phyloP scores from a whole-genome alignment of 2,797 vertebrate genomes.

The Pantherophis alleghaniensis region DNA sequence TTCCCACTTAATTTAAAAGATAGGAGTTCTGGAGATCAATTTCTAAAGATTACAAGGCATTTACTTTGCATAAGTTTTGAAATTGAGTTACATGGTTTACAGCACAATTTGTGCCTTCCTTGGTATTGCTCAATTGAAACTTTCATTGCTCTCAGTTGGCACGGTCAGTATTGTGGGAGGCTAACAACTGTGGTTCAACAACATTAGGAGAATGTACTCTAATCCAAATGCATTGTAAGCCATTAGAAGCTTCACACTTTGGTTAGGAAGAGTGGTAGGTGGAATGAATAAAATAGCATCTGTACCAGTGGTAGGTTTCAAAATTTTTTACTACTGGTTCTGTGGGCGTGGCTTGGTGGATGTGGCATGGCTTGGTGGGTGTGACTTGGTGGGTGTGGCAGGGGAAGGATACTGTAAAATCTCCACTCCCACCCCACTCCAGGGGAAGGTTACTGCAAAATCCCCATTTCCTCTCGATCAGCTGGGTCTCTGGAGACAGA shows the following conservation, averaged over 20 bases:
- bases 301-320: not conserved
- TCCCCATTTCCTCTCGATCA: too few relatives aligned
- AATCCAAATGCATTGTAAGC: not conserved
- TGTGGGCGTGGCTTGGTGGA: too few relatives aligned
- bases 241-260: not conserved
- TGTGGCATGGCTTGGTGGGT: too few relatives aligned
- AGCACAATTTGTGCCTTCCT: not conserved
- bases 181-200: not conserved
- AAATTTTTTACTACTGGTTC: too few relatives aligned
- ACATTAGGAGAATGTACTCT: not conserved
- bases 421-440: too few relatives aligned
- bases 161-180: not conserved
- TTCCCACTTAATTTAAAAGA: not conserved
- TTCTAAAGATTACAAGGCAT: not conserved
- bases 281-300: not conserved
- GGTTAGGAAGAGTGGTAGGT: not conserved
- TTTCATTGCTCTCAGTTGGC: not conserved
- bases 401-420: too few relatives aligned
- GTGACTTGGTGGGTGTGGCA: too few relatives aligned
- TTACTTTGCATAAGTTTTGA: rapidly evolving
- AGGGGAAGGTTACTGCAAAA: too few relatives aligned
- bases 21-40: not conserved
- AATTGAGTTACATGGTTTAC: not conserved
- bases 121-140: not conserved
- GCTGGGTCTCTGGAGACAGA: too few relatives aligned